phyloP scores from a whole-genome alignment of 2,888 invertebrate genomes.

The Selenia dentaria region DNA sequence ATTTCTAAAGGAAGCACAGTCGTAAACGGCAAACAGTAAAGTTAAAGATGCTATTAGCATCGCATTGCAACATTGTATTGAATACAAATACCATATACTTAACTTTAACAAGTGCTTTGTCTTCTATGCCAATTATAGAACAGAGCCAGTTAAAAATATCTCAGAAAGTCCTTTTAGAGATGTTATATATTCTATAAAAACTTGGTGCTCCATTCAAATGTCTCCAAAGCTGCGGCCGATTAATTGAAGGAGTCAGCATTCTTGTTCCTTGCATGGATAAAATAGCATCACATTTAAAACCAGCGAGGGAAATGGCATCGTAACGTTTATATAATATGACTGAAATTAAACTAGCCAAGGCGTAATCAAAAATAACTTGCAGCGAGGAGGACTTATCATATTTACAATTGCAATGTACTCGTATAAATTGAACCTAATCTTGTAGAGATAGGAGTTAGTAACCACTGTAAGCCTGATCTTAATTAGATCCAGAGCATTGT shows the following conservation, averaged over 20 bases:
- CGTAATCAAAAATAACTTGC: constrained; percentile 54
- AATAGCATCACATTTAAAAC: constrained; percentile 44
- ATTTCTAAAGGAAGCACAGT: neutral
- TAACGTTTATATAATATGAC: constrained; percentile 56
- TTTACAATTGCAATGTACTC: constrained; percentile 32
- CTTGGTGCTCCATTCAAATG: constrained; percentile 63
- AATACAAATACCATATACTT: constrained; percentile 41
- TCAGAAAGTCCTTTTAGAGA: constrained; percentile 50
- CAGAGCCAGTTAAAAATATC: constrained; percentile 26
- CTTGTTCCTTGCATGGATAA: constrained; percentile 49
- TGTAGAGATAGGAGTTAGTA: constrained; percentile 2
- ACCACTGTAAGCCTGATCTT: constrained; percentile 2
- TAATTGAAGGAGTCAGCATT: constrained; percentile 47
- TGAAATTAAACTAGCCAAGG: constrained; percentile 53
- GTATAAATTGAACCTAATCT: constrained; percentile 29
- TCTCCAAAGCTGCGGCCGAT: constrained; percentile 54
- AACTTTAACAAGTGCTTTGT: constrained; percentile 29
- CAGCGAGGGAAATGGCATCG: constrained; percentile 48
- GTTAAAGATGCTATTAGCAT: constrained; percentile 19
- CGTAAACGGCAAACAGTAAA: neutral
- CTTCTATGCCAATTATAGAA: constrained; percentile 48
- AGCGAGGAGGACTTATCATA: constrained; percentile 36
- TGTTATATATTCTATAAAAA: constrained; percentile 46
- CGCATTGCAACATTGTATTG: constrained; percentile 38
- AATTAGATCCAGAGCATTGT: constrained; percentile 11